phyloP scores from a whole-genome alignment of 1,140 invertebrate species.

The Magallana angulata region DNA sequence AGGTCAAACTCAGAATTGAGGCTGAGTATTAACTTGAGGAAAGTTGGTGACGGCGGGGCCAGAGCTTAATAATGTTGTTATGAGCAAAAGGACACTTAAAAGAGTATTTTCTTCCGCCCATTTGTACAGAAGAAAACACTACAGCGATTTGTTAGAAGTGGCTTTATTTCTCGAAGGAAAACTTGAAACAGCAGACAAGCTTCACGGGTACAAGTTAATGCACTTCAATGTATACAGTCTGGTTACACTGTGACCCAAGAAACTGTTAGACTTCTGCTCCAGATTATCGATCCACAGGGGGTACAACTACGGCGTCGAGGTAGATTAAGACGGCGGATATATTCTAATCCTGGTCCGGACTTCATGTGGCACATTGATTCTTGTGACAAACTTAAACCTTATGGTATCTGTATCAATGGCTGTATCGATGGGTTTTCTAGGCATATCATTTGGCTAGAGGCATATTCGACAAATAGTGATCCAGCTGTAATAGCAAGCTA shows the following conservation, averaged over 20 bases:
- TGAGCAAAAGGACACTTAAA: conserved; percentile 18
- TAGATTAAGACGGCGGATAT: conserved; percentile 53
- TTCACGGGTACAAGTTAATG: conserved; percentile 40
- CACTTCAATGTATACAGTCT: conserved; percentile 34
- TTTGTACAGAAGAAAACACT: not conserved
- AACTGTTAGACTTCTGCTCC: not conserved
- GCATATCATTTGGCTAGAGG: conserved; percentile 60
- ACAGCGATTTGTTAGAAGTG: not conserved
- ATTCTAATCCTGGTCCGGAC: conserved; percentile 65
- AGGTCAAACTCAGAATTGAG: too few relatives aligned
- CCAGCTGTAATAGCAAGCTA: conserved; percentile 56
- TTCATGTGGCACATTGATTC: conserved; percentile 65
- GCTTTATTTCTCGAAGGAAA: conserved; percentile 3
- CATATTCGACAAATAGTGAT: conserved; percentile 63
- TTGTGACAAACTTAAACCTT: conserved; percentile 73
- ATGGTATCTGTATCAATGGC: conserved; percentile 65
- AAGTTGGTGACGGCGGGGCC: too few relatives aligned
- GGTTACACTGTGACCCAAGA: conserved; percentile 42
- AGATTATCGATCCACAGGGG: conserved; percentile 45
- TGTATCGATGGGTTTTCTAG: conserved; percentile 31
- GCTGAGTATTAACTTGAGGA: too few relatives aligned
- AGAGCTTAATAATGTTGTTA: not conserved
- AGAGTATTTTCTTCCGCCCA: not conserved
- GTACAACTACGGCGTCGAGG: not conserved
- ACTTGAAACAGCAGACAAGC: conserved; percentile 19